These are phyloP conservation scores for Eurystomus glaucurus DNA, from an alignment of 2,797 vertebrate genomes.

Conservation along the genomic window DNA sequence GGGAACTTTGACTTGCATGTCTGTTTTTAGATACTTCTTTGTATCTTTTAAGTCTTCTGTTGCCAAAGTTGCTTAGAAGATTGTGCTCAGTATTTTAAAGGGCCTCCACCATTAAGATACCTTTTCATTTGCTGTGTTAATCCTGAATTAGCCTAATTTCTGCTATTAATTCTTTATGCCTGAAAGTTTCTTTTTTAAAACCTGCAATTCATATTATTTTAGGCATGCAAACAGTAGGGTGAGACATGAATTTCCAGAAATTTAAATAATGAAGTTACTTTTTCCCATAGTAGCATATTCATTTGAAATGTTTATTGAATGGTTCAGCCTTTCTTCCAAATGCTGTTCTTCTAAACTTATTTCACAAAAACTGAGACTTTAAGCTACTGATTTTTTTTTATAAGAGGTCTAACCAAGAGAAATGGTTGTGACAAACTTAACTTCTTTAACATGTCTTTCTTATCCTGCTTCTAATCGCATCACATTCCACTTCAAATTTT, in stretches of 20 bases:
- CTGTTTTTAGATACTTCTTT: not conserved
- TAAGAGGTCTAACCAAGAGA: not conserved
- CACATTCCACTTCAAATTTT: conserved; percentile 51
- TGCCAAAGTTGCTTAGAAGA: not conserved
- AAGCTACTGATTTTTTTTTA: not conserved
- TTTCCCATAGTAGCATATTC: not conserved
- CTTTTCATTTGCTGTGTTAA: not conserved
- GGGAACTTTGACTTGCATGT: conserved; percentile 15
- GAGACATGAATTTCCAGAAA: not conserved
- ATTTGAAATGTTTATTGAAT: not conserved
- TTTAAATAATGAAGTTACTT: not conserved
- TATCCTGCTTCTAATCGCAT: conserved; percentile 59
- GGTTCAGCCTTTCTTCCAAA: not conserved
- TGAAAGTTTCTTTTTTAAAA: not conserved
- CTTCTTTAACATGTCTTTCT: not conserved
- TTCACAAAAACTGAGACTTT: not conserved
- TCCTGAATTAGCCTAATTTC: not conserved
- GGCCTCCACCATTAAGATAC: not conserved
- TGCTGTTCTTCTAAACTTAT: not conserved
- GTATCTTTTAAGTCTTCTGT: not conserved
- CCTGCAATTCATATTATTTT: not conserved
- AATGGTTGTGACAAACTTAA: not conserved
- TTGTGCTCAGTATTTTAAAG: not conserved
- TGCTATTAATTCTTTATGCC: not conserved
- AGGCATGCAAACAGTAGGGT: not conserved